Evolutionary conservation across 2,797 vertebrate species (phyloP), one percentile per base, ranked within the genome.

Genomic region (Sebastes minor): DNA sequence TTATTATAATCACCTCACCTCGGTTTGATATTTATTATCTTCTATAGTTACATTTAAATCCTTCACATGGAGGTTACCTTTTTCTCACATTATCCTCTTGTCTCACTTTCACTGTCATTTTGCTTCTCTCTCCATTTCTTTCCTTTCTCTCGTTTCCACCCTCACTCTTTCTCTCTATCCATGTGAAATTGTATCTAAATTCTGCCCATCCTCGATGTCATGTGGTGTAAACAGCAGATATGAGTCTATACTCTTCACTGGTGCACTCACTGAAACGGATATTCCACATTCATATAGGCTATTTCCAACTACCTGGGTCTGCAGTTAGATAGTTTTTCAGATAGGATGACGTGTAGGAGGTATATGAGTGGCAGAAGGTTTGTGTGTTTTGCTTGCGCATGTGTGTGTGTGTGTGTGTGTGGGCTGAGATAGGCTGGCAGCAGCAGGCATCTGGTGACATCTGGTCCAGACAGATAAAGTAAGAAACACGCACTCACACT

Each of bases 391-490:
- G 18, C 53, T 46, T 71, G 60, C 52, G 49, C 71, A 11, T 62
- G 61, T 69, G 64, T 72, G 66, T 59, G 22, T 63, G 61, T 59
- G 42, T 57, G 38, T 70, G 78, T 63, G 86, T 82, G 87, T 78
- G 83, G 77, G 89, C 77, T 84, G 82, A 87, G 85, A 87, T 69
- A 77, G 87, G 78, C 81, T 83, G 87, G 81, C 76, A 89, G 88
- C 83, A 82, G 91, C 85, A 86, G 85, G 80, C 87, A 88, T 90
- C 90, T 92, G 90, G 84, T 92, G 90, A 91, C 93, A 93, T 91
- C 91, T 94, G 92, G 86, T 91, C 84, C 74, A 65, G 82, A 87
- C 87, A 90, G 93, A 93, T 93, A 94, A 93, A 93, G 88, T 92
- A 87, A 91, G 91, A 86, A 89, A 93, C 81, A 89, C 56, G 25